phyloP scores from a whole-genome alignment of 2,888 invertebrate species.

The Mesorhabditis belari region DNA sequence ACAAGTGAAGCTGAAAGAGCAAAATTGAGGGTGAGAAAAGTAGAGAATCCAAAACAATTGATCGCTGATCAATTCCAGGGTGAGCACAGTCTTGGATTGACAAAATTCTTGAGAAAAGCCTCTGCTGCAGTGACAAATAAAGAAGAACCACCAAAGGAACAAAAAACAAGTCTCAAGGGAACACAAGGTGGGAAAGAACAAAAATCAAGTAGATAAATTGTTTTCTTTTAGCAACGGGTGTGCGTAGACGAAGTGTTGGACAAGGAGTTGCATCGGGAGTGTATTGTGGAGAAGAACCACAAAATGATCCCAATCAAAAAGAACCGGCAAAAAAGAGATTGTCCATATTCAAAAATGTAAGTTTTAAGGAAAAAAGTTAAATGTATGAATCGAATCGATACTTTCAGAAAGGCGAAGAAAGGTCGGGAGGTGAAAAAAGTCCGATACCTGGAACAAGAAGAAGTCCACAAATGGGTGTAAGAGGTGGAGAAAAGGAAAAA shows the following conservation, averaged over 20 bases:
- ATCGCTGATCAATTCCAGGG: neutral
- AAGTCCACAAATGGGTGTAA: neutral
- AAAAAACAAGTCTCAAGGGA: slow-evolving; percentile 1
- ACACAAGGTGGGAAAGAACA: neutral
- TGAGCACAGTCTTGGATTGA: slow-evolving; percentile 22
- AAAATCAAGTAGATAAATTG: neutral
- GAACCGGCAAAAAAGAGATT: slow-evolving; percentile 10
- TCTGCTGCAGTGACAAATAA: slow-evolving; percentile 25
- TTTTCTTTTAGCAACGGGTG: neutral
- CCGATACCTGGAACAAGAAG: neutral
- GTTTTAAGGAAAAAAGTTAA: neutral
- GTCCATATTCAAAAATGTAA: slow-evolving; percentile 11
- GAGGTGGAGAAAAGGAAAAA: neutral
- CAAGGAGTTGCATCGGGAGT: slow-evolving; percentile 12
- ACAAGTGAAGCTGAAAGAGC: slow-evolving; percentile 33
- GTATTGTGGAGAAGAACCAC: slow-evolving; percentile 18
- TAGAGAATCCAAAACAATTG: neutral
- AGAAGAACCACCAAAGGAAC: slow-evolving; percentile 7
- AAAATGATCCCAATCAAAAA: neutral
- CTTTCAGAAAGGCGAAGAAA: slow-evolving; percentile 3
- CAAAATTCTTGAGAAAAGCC: slow-evolving; percentile 31
- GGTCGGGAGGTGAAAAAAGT: neutral
- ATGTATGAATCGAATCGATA: slow-evolving; percentile 2
- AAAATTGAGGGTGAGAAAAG: slow-evolving; percentile 6
- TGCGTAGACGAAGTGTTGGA: slow-evolving; percentile 19